Conservation (phyloP, 2,888 invertebrate genomes). For the Rugalucina vietnamica region DNA sequence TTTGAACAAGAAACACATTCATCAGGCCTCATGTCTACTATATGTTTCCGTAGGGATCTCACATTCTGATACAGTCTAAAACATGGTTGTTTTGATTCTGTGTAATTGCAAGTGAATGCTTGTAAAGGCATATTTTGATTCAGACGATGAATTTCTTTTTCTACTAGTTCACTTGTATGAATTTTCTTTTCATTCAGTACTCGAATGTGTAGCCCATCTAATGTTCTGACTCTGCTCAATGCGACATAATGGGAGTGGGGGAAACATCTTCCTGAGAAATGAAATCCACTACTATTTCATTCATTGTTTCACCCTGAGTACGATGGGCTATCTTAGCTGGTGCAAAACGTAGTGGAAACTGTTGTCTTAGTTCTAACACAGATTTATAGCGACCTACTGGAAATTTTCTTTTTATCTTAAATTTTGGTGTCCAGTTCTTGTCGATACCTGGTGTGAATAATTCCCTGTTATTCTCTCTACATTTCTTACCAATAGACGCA, state of each 20-base stretch:
- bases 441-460: constrained; percentile 5
- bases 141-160: neutral
- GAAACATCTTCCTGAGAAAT: constrained; percentile 2
- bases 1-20: neutral
- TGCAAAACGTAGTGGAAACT: constrained; percentile 42
- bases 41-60: neutral
- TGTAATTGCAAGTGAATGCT: neutral
- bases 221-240: neutral
- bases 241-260: constrained; percentile 22
- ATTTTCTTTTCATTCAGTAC: neutral
- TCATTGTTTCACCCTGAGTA: constrained; percentile 46
- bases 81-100: neutral
- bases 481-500: constrained; percentile 14
- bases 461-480: neutral
- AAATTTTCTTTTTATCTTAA: constrained; percentile 34
- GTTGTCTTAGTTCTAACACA: constrained; percentile 24
- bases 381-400: constrained; percentile 25
- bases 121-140: neutral
- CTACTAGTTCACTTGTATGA: neutral
- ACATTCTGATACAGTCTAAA: neutral
- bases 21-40: neutral
- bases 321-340: constrained; percentile 42
- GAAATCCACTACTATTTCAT: constrained; percentile 38
- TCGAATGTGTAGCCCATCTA: neutral
- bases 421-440: constrained; percentile 34